Evolutionary conservation across 2,888 invertebrate species (phyloP), one percentile per base, ranked within the genome.

Genomic region (Torymus texanus): DNA sequence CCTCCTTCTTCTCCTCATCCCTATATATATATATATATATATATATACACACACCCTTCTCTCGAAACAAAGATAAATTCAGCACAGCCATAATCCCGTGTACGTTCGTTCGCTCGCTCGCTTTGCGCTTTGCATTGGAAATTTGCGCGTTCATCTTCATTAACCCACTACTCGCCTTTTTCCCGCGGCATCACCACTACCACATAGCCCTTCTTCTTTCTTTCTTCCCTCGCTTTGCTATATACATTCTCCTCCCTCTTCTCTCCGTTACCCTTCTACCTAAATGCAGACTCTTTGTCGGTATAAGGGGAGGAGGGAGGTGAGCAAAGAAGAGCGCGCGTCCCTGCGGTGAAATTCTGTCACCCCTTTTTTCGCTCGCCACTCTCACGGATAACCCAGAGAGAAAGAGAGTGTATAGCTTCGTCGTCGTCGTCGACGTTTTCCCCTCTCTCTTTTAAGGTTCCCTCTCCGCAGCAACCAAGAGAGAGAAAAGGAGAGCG

Each of bases 261-360:
- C 56, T 56, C 29, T 67, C 29, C 21, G n/a, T 29, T 59, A 53
- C 71, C 2, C 75, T 71, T 63, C 66, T 8, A 41, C 71, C 66
- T 71, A 53, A 65, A 71, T 24, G 53, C 75, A 58, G 41, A 41
- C 41, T 41, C 41, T 41, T 72, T 72, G 70, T 21, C 65, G 5
- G 24, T 21, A 21, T 21, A 21, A 21, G 21, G 21, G 21, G 21
- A 21, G 21, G 21, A 21, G 66, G 21, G 21, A 21, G 66, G 72
- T 56, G 41, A 70, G 55, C n/a, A n/a, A n/a, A n/a, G n/a, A n/a
- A n/a, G n/a, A n/a, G n/a, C n/a, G n/a, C 74, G 50, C 67, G 50
- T 73, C 77, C 78, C 82, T 68, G 66, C 59, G 81, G 75, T 78
- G 75, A 81, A 81, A 81, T 78, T 78, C 56, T 68, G 67, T 77